These are phyloP conservation scores for Campoplex capitator DNA, from an alignment of 2,888 invertebrate species.

Conservation along the genomic window DNA sequence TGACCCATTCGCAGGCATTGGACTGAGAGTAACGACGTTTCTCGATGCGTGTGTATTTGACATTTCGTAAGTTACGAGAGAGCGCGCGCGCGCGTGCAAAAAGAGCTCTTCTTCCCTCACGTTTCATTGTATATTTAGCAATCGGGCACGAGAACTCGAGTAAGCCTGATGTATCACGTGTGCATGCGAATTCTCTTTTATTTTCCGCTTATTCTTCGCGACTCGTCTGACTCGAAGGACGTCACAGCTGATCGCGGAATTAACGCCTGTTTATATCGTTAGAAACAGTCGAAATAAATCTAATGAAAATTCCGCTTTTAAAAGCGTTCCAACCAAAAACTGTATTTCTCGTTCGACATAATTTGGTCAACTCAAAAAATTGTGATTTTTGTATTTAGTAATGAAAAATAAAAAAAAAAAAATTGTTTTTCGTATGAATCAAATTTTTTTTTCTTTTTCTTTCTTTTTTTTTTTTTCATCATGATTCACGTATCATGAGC, in stretches of 20 bases:
- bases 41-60: slow-evolving; percentile 69
- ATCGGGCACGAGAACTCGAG: slow-evolving; percentile 48
- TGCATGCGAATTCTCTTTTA: slow-evolving; percentile 3
- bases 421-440: not conserved
- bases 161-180: slow-evolving; percentile 9
- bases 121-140: slow-evolving; percentile 75
- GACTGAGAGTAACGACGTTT: slow-evolving; percentile 1
- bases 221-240: not conserved
- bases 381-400: not conserved
- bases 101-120: slow-evolving; percentile 51
- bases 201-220: not conserved
- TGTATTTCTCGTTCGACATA: not conserved
- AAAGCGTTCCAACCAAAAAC: not conserved
- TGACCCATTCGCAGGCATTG: slow-evolving; percentile 70
- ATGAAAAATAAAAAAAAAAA: not conserved
- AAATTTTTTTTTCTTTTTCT: no score
- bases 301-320: not conserved
- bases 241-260: slow-evolving; percentile 22
- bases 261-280: not conserved
- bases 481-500: not conserved
- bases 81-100: slow-evolving; percentile 4
- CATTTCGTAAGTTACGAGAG: slow-evolving; percentile 76
- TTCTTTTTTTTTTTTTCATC: not conserved
- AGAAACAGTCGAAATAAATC: no score
- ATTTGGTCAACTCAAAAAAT: no score